Conservation (phyloP, 2,797 vertebrate genomes). For the Picus viridis region DNA sequence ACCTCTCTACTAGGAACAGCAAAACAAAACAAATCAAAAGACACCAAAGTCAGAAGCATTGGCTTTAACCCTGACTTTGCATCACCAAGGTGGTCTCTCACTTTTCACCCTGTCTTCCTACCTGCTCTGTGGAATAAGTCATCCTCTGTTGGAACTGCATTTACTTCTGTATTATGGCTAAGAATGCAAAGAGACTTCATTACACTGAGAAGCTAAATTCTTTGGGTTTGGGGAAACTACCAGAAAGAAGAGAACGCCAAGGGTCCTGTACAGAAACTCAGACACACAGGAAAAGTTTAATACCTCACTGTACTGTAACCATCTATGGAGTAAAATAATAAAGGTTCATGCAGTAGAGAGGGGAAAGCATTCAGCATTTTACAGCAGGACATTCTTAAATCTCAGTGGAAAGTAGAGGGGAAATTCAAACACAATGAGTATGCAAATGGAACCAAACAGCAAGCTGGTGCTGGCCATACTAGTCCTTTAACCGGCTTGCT, state of each 20-base stretch:
- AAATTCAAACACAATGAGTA: slow-evolving; percentile 16
- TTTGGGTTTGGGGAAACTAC: not conserved
- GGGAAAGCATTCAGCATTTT: not conserved
- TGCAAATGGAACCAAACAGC: not conserved
- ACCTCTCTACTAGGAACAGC: not conserved
- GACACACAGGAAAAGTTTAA: not conserved
- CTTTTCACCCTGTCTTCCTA: not conserved
- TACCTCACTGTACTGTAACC: not conserved
- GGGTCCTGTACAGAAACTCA: not conserved
- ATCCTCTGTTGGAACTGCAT: not conserved
- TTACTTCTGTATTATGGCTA: not conserved
- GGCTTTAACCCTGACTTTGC: not conserved
- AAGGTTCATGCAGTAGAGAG: not conserved
- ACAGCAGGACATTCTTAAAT: not conserved
- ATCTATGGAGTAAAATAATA: not conserved
- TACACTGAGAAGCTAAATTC: not conserved
- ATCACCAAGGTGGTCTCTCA: accelerated
- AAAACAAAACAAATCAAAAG: slow-evolving; percentile 13
- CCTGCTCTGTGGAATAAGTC: not conserved
- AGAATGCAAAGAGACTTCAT: not conserved
- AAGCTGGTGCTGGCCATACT: not conserved
- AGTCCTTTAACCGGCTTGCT: not conserved
- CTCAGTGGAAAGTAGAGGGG: not conserved
- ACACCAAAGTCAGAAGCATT: not conserved
- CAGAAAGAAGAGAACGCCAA: not conserved